Base-by-base conservation (phyloP, 2,113 vertebrate genomes). In the Heloderma charlesbogerti region DNA sequence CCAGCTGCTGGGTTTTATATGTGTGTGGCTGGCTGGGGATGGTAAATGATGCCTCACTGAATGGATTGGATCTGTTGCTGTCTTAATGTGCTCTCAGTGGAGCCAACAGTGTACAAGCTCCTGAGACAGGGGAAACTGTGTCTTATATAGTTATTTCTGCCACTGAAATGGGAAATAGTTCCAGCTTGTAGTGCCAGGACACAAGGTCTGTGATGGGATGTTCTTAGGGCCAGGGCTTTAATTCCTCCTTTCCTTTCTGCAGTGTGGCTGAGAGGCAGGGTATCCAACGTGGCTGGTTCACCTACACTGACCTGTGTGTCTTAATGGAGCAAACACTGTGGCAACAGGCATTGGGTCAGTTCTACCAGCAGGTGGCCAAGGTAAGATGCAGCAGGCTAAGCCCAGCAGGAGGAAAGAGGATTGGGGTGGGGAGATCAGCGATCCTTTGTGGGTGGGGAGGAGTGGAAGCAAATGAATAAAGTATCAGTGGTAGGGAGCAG, bases 261-360 rank as follows among this genome's bases (percentile, higher is more conserved):
- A 99, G 99, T 20, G 98, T 99, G 92, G 99, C 99, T 0, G 97
- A 98, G 95, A 98, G 97, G 87, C 98, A 99, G 97, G 99, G 99
- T 2, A 94, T 97, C 93, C 98, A 97, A 94, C 98, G 99, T 0
- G 99, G 99, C 95, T 99, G 99, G 99, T 99, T 99, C 89, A 99
- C 99, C 45, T 99, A 99, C 97, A 99, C 99, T 0, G 99, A 99
- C 95, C 95, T 99, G 40, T 99, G 98, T 82, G 99, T 99, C 82
- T 97, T 99, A 79, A 96, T 99, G 96, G 99, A 99, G 94, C 98
- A 99, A 92, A 96, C 98, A 0, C 48, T 94, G 3, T 99, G 99
- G 99, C 98, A 98, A 90, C 97, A 98, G 8, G 97, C 98, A 22
- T 96, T 99, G 91, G 93, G 97, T 8, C 97, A 98, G 72, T 96